Conservation (phyloP, 2,797 vertebrate species). For the Oreonectes daqikongensis region DNA sequence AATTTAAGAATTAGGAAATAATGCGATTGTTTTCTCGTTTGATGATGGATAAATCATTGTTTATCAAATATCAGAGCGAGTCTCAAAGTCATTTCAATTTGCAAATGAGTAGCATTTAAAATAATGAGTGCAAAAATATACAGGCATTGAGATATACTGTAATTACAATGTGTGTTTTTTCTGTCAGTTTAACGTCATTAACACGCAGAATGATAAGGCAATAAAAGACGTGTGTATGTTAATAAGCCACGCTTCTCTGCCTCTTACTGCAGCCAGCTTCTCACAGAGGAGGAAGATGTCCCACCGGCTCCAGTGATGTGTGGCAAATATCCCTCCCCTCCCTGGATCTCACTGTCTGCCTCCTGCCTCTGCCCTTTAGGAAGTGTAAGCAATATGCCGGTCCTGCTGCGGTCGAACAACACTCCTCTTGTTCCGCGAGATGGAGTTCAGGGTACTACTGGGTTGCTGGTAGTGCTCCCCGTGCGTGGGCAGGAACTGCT, state of each 20-base stretch:
- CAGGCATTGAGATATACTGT: slow-evolving; percentile 16
- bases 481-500: slow-evolving; percentile 35
- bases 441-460: slow-evolving; percentile 39
- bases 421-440: slow-evolving; percentile 32
- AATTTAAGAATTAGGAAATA: slow-evolving; percentile 37
- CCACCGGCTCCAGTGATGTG: slow-evolving; percentile 43
- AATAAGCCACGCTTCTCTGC: slow-evolving; percentile 51
- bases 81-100: neutral
- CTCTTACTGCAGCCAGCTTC: slow-evolving; percentile 38
- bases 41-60: neutral
- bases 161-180: slow-evolving; percentile 27
- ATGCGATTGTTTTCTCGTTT: neutral
- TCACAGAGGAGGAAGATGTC: slow-evolving; percentile 46
- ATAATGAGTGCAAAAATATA: neutral
- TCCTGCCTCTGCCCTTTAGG: slow-evolving; percentile 23
- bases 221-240: slow-evolving; percentile 28
- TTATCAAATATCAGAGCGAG: slow-evolving; percentile 9
- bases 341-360: slow-evolving; percentile 31
- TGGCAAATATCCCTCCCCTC: slow-evolving; percentile 44
- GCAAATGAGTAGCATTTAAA: neutral
- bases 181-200: slow-evolving; percentile 4
- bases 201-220: slow-evolving; percentile 5
- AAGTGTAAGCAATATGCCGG: slow-evolving; percentile 46
- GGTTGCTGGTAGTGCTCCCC: slow-evolving; percentile 23
- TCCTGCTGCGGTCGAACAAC: slow-evolving; percentile 44